Base-by-base conservation (phyloP, 2,888 invertebrate genomes). In the Cinara cedri region DNA sequence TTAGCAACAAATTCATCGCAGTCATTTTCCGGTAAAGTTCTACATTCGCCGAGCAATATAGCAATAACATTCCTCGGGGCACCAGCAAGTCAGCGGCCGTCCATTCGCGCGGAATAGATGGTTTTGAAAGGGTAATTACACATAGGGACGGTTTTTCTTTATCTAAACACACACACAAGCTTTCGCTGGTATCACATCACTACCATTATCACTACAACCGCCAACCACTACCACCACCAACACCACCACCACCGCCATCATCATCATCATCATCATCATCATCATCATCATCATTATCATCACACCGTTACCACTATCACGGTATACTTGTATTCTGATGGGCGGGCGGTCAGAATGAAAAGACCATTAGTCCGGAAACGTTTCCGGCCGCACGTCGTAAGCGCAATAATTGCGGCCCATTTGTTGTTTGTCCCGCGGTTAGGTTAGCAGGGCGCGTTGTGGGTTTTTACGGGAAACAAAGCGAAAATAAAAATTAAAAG, bases 361-460 rank as follows among this genome's bases (percentile, higher is more conserved):
- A 72, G 60, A 72, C 62, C 72, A 72, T 72, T 72, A 72, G 72
- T 72, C 34, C 62, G 62, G 49, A 72, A 72, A 72, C 72, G 62
- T 72, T 60, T 49, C 72, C 60, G 34, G 19, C 60, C 49, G 46
- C 72, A 72, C 72, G 46, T 72, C 72, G 72, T 72, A n/a, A n/a
- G 26, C 60, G 19, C 19, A 72, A 72, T 72, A 72, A 72, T 72
- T 72, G 72, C 34, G 49, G 49, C 19, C 44, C 76, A 76, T 76
- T 76, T 66, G 75, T 75, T 66, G 54, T 65, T 65, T 65, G 63
- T 68, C 66, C 46, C 57, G 57, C 34, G 34, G 34, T 34, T 34
- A 6, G 44, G 66, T 16, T 26, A 14, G 49, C 10, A 11, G 26
- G 46, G 71, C n/a, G n/a, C n/a, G 66, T 66, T 44, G 63, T 42